Base-by-base conservation (phyloP, 2,888 invertebrate genomes). In the Terebella lapidaria region DNA sequence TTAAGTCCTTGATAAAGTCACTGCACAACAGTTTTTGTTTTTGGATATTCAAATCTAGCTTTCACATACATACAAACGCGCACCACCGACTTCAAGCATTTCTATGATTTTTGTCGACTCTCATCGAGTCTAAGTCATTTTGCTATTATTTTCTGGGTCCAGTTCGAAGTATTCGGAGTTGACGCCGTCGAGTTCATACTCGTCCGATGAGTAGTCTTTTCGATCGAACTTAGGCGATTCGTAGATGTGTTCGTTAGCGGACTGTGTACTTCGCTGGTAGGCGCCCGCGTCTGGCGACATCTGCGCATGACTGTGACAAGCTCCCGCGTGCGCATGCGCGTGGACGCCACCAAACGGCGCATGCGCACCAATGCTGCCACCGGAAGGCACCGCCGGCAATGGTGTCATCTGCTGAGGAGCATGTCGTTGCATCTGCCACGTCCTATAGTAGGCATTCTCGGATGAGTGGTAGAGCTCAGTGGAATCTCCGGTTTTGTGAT, bases 391-490 rank as follows among this genome's bases (percentile, higher is more conserved):
- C 18, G 18, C 49, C 49, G 49, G 49, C 10, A 49, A 24, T 22
- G 49, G 49, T 10, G 10, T 35, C n/a, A n/a, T n/a, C 18, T 49
- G 10, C 49, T 49, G 57, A 3, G 47, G 25, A 28, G 42, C 35
- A 25, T 56, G 59, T 10, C 59, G 61, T 55, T 65, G 66, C 27
- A 67, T 56, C 49, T 68, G 68, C 68, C 68, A 68, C 20, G 68
- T 68, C 27, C 68, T 54, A 58, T 68, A 68, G 59, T 68, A 68
- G 62, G 67, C 67, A 57, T 68, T 68, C 58, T 68, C 68, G 22
- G 49, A 20, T 10, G 49, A 49, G 10, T 49, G 49, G 49, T 49
- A 49, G 24, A 20, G 22, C 49, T 49, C 49, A 22, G 18, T 22
- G 18, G 49, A 49, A 24, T 49, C 49, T 15, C 49, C 49, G 18